A percentile compares a stretch with the other conserved stretches of the same genome.
phyloP scores from a whole-genome alignment of 2,113 vertebrate species.

The Laterallus jamaicensis region DNA sequence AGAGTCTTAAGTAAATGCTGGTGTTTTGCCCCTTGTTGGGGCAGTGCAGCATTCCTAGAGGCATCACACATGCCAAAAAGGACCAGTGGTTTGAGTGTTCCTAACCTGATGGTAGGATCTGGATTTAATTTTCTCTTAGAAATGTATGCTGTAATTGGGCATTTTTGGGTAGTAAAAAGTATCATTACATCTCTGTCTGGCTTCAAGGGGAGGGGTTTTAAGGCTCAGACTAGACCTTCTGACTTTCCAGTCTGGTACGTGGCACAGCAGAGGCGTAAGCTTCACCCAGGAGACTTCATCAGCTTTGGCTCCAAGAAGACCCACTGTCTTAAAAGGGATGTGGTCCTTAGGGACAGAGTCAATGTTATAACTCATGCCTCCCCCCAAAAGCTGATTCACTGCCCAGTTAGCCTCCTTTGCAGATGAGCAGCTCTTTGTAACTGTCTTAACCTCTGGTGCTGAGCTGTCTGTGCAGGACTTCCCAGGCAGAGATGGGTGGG shows the following conservation, averaged over 20 bases:
- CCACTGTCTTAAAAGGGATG: not conserved
- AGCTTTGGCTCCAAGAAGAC: not conserved
- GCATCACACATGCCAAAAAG: not conserved
- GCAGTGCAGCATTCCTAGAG: not conserved
- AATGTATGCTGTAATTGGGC: not conserved
- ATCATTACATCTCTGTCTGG: not conserved
- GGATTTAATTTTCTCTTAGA: constrained; percentile 53
- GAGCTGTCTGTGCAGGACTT: not conserved
- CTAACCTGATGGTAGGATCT: not conserved
- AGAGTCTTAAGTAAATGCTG: not conserved
- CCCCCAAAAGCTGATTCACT: not conserved
- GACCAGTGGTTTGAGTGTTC: not conserved
- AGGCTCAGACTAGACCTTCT: not conserved
- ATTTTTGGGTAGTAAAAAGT: not conserved
- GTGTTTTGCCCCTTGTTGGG: not conserved
- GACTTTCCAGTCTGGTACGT: not conserved
- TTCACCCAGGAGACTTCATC: not conserved
- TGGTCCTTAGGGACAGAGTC: not conserved
- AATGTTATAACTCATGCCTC: fast-evolving
- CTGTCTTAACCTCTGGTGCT: not conserved
- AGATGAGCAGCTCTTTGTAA: not conserved
- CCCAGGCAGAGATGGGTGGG: not conserved
- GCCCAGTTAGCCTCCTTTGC: not conserved
- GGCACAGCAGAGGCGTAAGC: not conserved
- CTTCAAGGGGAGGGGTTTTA: not conserved